Percentiles rank a stretch among this genome's conserved stretches.
Evolutionary conservation across 2,797 vertebrate genomes (phyloP).

Genomic region (Thaleichthys pacificus): DNA sequence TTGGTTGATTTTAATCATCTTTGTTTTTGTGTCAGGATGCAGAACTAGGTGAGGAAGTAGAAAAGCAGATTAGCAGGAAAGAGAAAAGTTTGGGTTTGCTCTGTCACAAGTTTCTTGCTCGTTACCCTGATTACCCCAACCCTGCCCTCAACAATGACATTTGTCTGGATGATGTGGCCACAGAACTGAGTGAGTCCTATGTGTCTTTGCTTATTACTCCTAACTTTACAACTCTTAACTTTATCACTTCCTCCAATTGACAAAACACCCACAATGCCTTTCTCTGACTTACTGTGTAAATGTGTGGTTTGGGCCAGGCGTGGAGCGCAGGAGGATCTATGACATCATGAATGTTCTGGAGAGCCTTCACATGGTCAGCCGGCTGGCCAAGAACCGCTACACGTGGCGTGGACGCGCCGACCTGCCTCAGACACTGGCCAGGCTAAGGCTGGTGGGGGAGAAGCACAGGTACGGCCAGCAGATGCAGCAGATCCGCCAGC

Average conservation of each 20-base stretch:
- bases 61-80: constrained; percentile 90
- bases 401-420: constrained; percentile 88
- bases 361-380: constrained; percentile 97
- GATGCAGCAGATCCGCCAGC: constrained; percentile 87
- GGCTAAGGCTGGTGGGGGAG: constrained; percentile 82
- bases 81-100: constrained; percentile 95
- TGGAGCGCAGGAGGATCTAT: constrained; percentile 93
- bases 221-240: constrained; percentile 6
- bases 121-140: constrained; percentile 87
- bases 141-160: constrained; percentile 83
- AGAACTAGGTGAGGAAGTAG: constrained; percentile 84
- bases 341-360: constrained; percentile 97
- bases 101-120: constrained; percentile 91
- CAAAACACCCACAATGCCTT: not conserved
- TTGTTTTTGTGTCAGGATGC: constrained; percentile 70
- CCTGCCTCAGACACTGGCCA: constrained; percentile 84
- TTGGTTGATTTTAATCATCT: not conserved
- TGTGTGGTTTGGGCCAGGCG: constrained; percentile 64
- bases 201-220: not conserved
- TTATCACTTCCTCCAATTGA: not conserved
- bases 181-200: constrained; percentile 86
- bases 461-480: constrained; percentile 86
- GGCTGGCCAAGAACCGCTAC: constrained; percentile 94
- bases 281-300: not conserved
- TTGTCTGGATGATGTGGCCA: constrained; percentile 92